Base-by-base conservation (phyloP, 2,113 vertebrate genomes). In the Gavialis gangeticus region DNA sequence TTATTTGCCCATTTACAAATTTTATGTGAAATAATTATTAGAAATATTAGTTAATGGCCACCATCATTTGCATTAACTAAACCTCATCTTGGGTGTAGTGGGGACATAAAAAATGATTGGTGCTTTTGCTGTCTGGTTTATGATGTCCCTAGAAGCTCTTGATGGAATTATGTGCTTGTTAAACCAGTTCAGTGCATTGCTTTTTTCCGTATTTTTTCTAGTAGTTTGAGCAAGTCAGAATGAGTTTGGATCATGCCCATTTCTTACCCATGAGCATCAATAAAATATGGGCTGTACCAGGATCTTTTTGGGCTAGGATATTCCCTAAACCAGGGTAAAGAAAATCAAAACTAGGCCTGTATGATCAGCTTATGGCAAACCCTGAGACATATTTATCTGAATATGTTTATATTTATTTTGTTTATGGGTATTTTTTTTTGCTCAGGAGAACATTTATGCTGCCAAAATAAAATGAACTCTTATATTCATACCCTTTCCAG, bases 21-120 rank as follows among this genome's bases (percentile, higher is more conserved):
- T 82, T 91, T 89, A 91, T 95, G 95, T 96, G 87, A 95, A 96
- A 93, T 94, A 90, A 85, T 21, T 85, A 91, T 94, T 95, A 92
- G 82, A 95, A 95, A 93, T 56, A 95, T 88, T 59, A 66, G 5
- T 19, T 95, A 91, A 95, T 84, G 14, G 0, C 4, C n/a, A 4
- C 58, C 87, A 27, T 90, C 30, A 73, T 87, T 90, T 90, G 76
- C 63, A 3, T 69, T 83, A 0, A 85, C 79, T 73, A 82, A 84
- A 78, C 34, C 55, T 81, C 62, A 76, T 56, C 84, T 91, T 92
- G 55, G n/a, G 88, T 86, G 81, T 90, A 89, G 78, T 75, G 30
- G 21, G 91, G 71, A 88, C 80, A 80, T 91, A 75, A 69, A 46
- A 81, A 94, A 85, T 85, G 63, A 79, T 30, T 66, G 0, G 1